Conservation (phyloP, 2,113 vertebrate species). For the Chloebia gouldiae region DNA sequence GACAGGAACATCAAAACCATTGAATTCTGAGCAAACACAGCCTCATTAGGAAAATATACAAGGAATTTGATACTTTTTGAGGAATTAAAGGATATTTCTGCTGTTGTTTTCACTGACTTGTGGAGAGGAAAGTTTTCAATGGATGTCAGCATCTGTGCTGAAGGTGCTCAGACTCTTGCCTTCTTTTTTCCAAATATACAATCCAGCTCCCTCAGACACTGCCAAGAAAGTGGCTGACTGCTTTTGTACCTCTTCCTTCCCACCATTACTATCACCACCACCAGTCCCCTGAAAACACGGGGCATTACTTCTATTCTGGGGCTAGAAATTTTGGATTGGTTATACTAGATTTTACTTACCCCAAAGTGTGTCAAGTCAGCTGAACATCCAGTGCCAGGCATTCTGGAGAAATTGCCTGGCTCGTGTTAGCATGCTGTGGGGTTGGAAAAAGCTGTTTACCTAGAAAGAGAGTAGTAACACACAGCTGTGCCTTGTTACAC, state of each 20-base stretch:
- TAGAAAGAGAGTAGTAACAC: background rate
- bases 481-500: background rate
- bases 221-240: background rate
- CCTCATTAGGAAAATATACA: background rate
- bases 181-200: background rate
- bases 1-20: background rate
- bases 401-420: background rate
- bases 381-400: background rate
- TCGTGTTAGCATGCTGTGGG: background rate
- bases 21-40: background rate
- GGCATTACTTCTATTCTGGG: background rate
- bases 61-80: background rate
- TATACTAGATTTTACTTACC: background rate
- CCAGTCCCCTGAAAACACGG: background rate
- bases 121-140: background rate
- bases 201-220: background rate
- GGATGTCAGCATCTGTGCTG: background rate
- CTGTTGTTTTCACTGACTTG: background rate
- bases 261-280: background rate
- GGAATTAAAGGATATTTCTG: background rate
- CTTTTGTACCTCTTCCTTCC: background rate
- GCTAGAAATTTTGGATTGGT: background rate
- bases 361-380: background rate
- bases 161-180: background rate
- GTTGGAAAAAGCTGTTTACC: background rate